Evolutionary conservation across 1,140 invertebrate genomes (phyloP), one percentile per base, ranked within the genome.

Genomic region (Aphaenogaster rudis): DNA sequence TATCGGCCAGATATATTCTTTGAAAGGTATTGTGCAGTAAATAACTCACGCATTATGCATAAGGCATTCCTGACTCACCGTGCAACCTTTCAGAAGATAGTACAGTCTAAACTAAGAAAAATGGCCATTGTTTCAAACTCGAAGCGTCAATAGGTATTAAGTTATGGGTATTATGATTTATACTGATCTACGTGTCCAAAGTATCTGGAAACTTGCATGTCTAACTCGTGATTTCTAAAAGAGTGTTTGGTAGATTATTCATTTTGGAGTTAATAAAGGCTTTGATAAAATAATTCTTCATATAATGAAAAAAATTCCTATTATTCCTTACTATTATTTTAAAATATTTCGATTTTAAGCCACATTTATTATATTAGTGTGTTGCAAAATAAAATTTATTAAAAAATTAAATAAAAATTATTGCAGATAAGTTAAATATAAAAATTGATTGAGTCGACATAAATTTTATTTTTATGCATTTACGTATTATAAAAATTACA

Each of bases 61-160:
- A 39, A 11, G 21, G n/a, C 28, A 39, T 45, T 39, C 13, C n/a
- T 11, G 2, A 28, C 28, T 21, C 50, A 48, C 17, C 48, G n/a
- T 48, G 48, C 13, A 67, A 74, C 69, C 69, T 84, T 54, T 48
- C 54, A 48, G 42, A 36, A 50, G 54, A 61, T 61, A 71, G 11
- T 63, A 13, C 42, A 2, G 54, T 48, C 3, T 52, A 74, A 84
- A 84, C 39, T 84, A 76, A 76, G 80, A 84, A 84, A 76, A 61
- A 84, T 59, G 57, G 57, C 54, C 8, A 42, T n/a, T 84, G 80
- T 84, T 84, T 76, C 54, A 39, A 84, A 74, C 80, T 84, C n/a
- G 69, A 50, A 42, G 50, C 80, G 45, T 84, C 69, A 74, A 76
- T 84, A 84, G n/a, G n/a, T 84, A 74, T 76, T 71, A 61, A 84